Percentiles rank a stretch among this genome's conserved stretches.
Conservation (phyloP, 2,113 vertebrate species). For the Leucosticte australis region DNA sequence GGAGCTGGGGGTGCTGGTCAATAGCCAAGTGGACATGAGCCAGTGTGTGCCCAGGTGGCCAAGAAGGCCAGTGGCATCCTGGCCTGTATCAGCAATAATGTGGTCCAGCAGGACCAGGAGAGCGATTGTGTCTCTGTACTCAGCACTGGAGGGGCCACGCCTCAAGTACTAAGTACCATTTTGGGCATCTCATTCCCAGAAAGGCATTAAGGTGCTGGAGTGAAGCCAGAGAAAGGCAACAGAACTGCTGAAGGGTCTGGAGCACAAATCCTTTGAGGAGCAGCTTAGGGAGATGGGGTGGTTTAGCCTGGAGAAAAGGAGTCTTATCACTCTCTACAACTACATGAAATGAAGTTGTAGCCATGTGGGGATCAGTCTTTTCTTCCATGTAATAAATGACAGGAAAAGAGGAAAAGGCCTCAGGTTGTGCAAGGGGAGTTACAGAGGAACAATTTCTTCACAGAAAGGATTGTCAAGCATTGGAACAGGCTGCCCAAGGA, state of each 20-base stretch:
- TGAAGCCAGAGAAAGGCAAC: neutral
- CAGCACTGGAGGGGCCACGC: neutral
- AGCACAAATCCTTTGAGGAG: neutral
- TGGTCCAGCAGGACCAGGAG: neutral
- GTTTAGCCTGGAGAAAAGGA: neutral
- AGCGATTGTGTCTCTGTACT: neutral
- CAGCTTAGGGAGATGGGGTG: neutral
- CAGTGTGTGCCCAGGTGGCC: neutral
- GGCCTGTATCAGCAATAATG: neutral
- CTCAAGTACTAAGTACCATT: accelerated
- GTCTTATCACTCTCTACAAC: neutral
- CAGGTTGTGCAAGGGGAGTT: neutral
- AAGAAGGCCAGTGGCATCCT: neutral
- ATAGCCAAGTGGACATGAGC: neutral
- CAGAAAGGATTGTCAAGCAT: neutral
- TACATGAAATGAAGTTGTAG: neutral
- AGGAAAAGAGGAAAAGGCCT: neutral
- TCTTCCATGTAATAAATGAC: neutral
- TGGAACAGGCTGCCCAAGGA: neutral
- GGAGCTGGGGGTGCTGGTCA: accelerated
- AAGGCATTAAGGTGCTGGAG: neutral
- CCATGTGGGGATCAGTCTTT: accelerated
- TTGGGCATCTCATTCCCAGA: neutral
- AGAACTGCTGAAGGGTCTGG: neutral
- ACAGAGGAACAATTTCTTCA: neutral